Percentiles rank a stretch among this genome's conserved stretches.
Conservation (phyloP, 2,797 vertebrate species). For the Acrossocheilus fasciatus region DNA sequence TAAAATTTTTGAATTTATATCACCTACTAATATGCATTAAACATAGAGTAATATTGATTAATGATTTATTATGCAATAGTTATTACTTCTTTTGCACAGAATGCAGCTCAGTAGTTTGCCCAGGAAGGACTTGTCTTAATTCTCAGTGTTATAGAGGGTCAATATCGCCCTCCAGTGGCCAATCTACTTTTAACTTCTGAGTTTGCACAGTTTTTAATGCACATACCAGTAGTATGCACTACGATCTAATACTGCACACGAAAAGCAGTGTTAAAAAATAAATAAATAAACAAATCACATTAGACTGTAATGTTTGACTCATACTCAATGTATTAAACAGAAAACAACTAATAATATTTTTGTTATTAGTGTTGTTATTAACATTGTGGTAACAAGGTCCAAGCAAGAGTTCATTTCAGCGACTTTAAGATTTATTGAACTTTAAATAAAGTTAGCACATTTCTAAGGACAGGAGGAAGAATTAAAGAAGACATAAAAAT, state of each 20-base stretch:
- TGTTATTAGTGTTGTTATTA: too few species aligned
- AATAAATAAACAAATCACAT: not conserved
- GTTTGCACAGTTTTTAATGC: not conserved
- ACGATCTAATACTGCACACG: not conserved
- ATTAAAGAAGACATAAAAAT: not conserved
- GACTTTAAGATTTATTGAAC: not conserved
- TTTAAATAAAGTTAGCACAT: not conserved
- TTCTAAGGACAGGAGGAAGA: not conserved
- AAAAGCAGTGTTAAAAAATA: not conserved
- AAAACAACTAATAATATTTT: not conserved
- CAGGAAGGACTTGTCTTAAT: not conserved
- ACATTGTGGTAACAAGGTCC: not conserved
- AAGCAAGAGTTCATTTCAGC: not conserved
- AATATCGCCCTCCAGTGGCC: constrained; percentile 72
- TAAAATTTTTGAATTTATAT: too few species aligned
- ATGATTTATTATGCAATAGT: not conserved
- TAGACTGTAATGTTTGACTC: not conserved
- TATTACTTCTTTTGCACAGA: not conserved
- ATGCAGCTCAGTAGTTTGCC: not conserved
- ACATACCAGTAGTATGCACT: not conserved
- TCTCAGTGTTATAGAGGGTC: constrained; percentile 54
- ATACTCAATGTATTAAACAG: not conserved
- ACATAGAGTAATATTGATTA: not conserved
- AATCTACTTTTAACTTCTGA: not conserved
- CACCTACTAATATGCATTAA: not conserved